phyloP scores from a whole-genome alignment of 2,113 vertebrate genomes.

The Centrocercus urophasianus region DNA sequence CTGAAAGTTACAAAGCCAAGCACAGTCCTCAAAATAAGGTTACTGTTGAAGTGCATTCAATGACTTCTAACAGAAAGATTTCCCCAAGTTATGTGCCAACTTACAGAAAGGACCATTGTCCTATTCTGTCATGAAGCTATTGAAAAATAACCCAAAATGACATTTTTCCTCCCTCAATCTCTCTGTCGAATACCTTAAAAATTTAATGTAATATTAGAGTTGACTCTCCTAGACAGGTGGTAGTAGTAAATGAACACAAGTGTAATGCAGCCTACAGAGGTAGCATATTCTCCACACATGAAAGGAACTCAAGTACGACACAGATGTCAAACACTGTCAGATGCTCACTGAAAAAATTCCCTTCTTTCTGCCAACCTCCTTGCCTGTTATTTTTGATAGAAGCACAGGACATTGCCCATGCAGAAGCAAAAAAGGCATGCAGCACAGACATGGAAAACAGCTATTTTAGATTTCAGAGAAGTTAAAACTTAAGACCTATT shows the following conservation, averaged over 20 bases:
- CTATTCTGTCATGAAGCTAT: neutral
- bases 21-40: neutral
- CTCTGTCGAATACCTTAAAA: neutral
- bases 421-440: neutral
- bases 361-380: neutral
- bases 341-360: neutral
- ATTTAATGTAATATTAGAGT: neutral
- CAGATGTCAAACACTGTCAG: neutral
- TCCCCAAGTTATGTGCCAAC: neutral
- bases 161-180: neutral
- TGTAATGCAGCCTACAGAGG: neutral
- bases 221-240: neutral
- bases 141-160: neutral
- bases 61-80: neutral
- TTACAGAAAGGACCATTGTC: neutral
- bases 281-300: neutral
- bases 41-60: neutral
- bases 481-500: neutral
- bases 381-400: neutral
- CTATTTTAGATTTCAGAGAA: neutral
- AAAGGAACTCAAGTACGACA: neutral
- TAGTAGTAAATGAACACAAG: neutral
- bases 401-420: neutral
- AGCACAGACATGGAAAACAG: neutral
- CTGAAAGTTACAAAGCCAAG: conserved; percentile 74